Evolutionary conservation across 2,113 vertebrate genomes (phyloP).

Genomic region (Parotia lawesii): DNA sequence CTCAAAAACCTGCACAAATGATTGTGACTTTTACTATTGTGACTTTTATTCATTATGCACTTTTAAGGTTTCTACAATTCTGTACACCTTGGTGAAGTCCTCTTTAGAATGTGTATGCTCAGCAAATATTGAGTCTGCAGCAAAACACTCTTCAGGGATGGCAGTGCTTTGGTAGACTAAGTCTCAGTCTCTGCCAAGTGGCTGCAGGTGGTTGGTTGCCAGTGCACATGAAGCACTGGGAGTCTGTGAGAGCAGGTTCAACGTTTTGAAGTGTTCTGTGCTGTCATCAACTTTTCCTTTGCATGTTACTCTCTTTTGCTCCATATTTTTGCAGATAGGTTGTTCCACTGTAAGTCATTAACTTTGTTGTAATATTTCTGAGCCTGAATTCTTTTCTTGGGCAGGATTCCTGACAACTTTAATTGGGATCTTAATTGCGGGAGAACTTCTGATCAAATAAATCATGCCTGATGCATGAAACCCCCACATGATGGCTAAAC

Average conservation of each 20-base stretch:
- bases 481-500: not conserved
- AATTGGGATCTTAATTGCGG: not conserved
- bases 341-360: not conserved
- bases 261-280: not conserved
- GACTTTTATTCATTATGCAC: no score
- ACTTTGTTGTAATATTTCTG: not conserved
- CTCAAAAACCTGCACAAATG: not conserved
- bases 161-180: rapidly evolving
- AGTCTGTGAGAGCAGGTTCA: not conserved
- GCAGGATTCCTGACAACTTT: not conserved
- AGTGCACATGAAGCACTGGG: not conserved
- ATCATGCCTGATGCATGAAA: not conserved
- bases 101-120: not conserved
- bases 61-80: not conserved
- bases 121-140: not conserved
- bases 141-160: not conserved
- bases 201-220: not conserved
- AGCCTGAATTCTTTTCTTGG: not conserved
- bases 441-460: not conserved
- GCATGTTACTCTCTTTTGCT: not conserved
- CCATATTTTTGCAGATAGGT: not conserved
- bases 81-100: not conserved
- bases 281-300: not conserved
- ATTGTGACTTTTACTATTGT: not conserved
- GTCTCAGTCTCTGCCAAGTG: not conserved